These are phyloP conservation scores for Vipera ursinii DNA, from an alignment of 2,797 vertebrate species.

Conservation along the genomic window DNA sequence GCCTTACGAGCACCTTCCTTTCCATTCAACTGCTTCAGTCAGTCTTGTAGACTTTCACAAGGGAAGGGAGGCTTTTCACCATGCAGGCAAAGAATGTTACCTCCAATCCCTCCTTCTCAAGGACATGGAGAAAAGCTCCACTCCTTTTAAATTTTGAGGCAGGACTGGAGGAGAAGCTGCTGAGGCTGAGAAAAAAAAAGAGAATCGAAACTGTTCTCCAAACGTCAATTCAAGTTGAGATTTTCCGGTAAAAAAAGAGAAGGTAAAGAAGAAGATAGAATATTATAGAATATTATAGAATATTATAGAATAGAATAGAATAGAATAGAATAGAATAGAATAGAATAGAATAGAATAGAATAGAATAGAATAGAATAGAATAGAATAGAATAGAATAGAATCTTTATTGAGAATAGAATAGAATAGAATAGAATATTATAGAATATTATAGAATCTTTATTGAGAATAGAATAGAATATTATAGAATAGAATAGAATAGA, in stretches of 20 bases:
- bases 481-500: no score
- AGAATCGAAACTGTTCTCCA: background rate
- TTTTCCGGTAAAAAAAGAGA: background rate
- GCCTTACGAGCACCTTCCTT: background rate
- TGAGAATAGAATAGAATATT: no score
- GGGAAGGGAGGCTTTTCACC: background rate
- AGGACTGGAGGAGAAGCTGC: background rate
- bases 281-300: no score
- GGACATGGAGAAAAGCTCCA: background rate
- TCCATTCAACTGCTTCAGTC: background rate
- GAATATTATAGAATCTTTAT: no score
- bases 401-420: no score
- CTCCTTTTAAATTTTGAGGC: background rate
- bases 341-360: no score
- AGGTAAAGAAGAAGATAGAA: background rate
- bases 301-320: no score
- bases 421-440: no score
- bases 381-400: no score
- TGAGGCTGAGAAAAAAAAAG: background rate
- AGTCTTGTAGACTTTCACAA: background rate
- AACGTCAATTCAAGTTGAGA: background rate
- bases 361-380: no score
- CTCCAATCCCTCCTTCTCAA: background rate
- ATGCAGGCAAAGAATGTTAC: background rate
- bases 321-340: no score